Percentiles rank a stretch among this genome's conserved stretches.
These are phyloP conservation scores for Schrankia costaestrigalis DNA, from an alignment of 2,888 invertebrate genomes.

Conservation along the genomic window DNA sequence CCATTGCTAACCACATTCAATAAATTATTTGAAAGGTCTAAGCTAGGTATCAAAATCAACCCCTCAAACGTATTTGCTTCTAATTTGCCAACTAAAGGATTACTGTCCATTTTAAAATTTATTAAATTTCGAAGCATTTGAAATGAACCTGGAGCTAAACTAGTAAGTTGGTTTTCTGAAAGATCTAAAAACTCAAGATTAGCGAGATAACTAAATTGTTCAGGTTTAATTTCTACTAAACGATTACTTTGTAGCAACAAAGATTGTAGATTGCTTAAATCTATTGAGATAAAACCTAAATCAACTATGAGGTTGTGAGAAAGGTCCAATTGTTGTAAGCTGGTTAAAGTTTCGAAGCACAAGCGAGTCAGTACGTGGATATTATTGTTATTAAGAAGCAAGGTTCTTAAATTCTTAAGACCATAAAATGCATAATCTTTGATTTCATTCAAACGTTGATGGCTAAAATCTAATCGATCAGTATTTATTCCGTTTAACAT, in stretches of 20 bases:
- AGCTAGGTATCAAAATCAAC: slow-evolving; percentile 43
- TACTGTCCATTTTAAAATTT: slow-evolving; percentile 51
- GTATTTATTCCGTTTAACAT: slow-evolving; percentile 52
- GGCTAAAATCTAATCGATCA: slow-evolving; percentile 42
- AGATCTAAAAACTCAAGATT: slow-evolving; percentile 50
- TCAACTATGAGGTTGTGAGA: slow-evolving; percentile 48
- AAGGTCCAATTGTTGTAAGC: slow-evolving; percentile 45
- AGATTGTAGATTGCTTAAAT: slow-evolving; percentile 41
- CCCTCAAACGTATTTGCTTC: slow-evolving; percentile 50
- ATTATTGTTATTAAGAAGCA: slow-evolving; percentile 51
- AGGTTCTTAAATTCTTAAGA: slow-evolving; percentile 31
- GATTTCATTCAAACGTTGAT: slow-evolving; percentile 43
- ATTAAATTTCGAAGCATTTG: slow-evolving; percentile 38
- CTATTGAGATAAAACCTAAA: slow-evolving; percentile 47
- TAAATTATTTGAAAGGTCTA: slow-evolving; percentile 52
- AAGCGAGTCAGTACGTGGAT: slow-evolving; percentile 38
- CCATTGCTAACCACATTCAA: slow-evolving; percentile 45
- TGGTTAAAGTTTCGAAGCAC: slow-evolving; percentile 42
- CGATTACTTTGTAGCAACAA: slow-evolving; percentile 46
- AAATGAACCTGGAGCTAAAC: slow-evolving; percentile 46
- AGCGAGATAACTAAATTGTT: slow-evolving; percentile 39
- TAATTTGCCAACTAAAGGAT: slow-evolving; percentile 47
- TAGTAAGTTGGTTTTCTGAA: slow-evolving; percentile 51
- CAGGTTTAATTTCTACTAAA: slow-evolving; percentile 39
- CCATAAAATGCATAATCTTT: slow-evolving; percentile 55